Percentiles rank a stretch among this genome's conserved stretches.
These are phyloP conservation scores for Anaspis maculata DNA, from an alignment of 2,888 invertebrate genomes.

Conservation along the genomic window DNA sequence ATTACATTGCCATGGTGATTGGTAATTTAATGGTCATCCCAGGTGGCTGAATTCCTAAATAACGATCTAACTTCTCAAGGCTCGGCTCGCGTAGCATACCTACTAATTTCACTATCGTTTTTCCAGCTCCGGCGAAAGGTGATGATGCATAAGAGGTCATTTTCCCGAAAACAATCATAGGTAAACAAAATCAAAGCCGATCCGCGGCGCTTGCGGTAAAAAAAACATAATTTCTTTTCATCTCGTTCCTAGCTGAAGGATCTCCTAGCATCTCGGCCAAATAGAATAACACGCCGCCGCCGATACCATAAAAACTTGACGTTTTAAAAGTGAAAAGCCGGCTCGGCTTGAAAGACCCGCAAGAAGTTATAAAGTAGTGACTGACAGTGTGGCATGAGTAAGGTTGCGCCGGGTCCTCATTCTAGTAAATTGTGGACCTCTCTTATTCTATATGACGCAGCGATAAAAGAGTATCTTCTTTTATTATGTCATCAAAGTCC, in stretches of 20 bases:
- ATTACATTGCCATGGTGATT: too few relatives aligned
- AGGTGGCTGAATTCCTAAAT: too few relatives aligned
- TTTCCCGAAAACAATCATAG: conserved; percentile 6
- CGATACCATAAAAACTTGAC: conserved; percentile 24
- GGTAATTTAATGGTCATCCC: too few relatives aligned
- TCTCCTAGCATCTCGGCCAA: too few relatives aligned
- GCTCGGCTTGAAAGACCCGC: conserved; percentile 15
- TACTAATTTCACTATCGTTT: not conserved
- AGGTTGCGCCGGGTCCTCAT: conserved; percentile 10
- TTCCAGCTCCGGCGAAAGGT: not conserved
- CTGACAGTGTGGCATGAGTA: conserved; percentile 17
- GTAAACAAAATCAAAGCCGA: conserved; percentile 17
- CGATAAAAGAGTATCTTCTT: conserved; percentile 25
- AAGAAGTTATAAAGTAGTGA: conserved; percentile 13
- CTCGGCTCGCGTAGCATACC: too few relatives aligned
- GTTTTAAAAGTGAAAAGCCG: conserved; percentile 23
- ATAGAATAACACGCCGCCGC: too few relatives aligned
- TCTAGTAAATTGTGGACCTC: conserved; percentile 18
- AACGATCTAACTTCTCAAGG: too few relatives aligned
- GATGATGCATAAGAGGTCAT: not conserved
- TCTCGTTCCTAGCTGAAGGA: too few relatives aligned
- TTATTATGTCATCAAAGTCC: conserved; percentile 23
- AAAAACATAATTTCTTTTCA: too few relatives aligned
- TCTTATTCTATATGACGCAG: conserved; percentile 23
- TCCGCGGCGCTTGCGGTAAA: conserved; percentile 12